These are phyloP conservation scores for Chloropsis hardwickii DNA, from an alignment of 2,113 vertebrate genomes.

Conservation along the genomic window DNA sequence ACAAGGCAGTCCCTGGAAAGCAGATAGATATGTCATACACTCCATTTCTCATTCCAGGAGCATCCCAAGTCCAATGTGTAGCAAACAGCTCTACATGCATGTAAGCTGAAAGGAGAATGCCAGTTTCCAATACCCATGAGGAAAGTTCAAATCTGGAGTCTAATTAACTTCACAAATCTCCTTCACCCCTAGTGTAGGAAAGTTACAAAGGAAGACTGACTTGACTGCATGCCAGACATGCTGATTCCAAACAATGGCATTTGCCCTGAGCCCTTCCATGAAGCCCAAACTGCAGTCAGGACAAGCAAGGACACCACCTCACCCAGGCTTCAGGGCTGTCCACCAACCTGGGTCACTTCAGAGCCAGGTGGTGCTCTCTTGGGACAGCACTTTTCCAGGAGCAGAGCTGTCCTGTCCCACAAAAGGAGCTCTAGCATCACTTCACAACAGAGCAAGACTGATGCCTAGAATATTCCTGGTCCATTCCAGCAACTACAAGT, in stretches of 20 bases:
- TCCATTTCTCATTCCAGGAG: conserved; percentile 9
- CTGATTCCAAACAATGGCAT: neutral
- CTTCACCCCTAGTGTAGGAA: neutral
- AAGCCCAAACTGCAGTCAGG: neutral
- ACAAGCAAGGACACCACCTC: neutral
- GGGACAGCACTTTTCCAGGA: neutral
- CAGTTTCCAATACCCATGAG: neutral
- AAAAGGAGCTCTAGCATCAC: neutral
- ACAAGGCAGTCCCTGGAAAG: conserved; percentile 53
- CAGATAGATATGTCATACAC: neutral
- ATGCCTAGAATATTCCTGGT: neutral
- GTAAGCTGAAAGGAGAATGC: neutral
- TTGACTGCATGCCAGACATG: neutral
- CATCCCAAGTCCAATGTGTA: neutral
- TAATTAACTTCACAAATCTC: neutral
- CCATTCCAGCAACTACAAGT: neutral
- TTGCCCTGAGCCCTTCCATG: neutral
- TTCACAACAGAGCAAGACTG: neutral
- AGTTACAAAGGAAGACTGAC: neutral
- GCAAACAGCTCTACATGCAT: neutral
- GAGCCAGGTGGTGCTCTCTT: neutral
- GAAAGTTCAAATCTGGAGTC: neutral
- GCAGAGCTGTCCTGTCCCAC: neutral
- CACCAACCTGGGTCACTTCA: neutral
- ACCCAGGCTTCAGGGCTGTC: neutral